phyloP scores from a whole-genome alignment of 2,113 vertebrate species.

The Saccopteryx bilineata region DNA sequence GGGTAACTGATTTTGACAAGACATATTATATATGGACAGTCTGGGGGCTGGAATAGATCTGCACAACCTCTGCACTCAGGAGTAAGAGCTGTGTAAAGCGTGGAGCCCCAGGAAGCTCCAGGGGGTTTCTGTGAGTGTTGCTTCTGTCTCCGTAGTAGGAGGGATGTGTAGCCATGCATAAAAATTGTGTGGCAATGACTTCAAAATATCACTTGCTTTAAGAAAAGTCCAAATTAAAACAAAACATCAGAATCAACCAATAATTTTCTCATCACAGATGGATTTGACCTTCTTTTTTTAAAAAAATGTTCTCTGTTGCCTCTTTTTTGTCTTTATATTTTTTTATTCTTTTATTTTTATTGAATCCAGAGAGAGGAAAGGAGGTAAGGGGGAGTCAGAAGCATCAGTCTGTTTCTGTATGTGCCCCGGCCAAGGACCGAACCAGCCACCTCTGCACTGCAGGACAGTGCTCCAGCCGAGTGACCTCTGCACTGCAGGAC shows the following conservation, averaged over 20 bases:
- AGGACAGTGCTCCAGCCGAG: too few species aligned
- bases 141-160: background rate
- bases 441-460: too few species aligned
- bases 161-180: background rate
- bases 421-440: too few species aligned
- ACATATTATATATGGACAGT: background rate
- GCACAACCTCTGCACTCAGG: background rate
- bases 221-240: constrained; percentile 40
- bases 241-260: background rate
- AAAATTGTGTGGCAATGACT: background rate
- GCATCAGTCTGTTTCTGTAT: too few species aligned
- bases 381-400: too few species aligned
- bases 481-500: too few species aligned
- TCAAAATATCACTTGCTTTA: background rate
- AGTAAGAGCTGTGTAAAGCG: background rate
- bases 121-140: constrained; percentile 17
- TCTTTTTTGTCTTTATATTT: too few species aligned
- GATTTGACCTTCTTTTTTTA: background rate
- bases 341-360: too few species aligned
- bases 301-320: too few species aligned
- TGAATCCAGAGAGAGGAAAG: too few species aligned
- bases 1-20: background rate
- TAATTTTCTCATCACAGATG: background rate
- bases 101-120: background rate
- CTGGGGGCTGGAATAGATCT: background rate